Percentiles rank a stretch among this genome's conserved stretches.
phyloP scores from a whole-genome alignment of 2,113 vertebrate genomes.

The Seriola rivoliana region DNA sequence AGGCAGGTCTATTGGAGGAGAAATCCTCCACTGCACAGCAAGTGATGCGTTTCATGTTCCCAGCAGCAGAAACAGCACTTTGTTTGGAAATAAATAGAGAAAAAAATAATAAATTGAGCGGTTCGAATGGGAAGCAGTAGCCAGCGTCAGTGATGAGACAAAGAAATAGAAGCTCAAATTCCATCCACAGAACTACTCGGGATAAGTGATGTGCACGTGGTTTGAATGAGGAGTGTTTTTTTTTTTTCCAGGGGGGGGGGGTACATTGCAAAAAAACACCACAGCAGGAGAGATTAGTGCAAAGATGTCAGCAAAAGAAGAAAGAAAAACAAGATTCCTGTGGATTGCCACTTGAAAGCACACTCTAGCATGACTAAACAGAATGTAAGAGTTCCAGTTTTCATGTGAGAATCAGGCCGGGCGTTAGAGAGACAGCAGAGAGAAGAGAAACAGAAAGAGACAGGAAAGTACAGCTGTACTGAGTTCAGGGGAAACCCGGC shows the following conservation, averaged over 20 bases:
- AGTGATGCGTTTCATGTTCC: conserved; percentile 59
- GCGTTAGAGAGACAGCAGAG: neutral
- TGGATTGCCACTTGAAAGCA: conserved; percentile 43
- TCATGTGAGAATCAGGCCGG: conserved; percentile 39
- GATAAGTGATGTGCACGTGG: neutral
- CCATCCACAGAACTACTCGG: neutral
- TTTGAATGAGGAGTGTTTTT: conserved; percentile 33
- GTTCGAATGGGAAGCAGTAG: neutral
- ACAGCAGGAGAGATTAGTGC: conserved; percentile 17
- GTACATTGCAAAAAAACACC: neutral
- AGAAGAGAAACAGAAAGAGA: conserved; percentile 29
- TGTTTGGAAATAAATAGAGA: conserved; percentile 43
- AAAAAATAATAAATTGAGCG: neutral
- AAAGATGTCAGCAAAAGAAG: conserved; percentile 37
- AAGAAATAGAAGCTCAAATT: conserved; percentile 12
- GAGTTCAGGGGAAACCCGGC: conserved; percentile 46
- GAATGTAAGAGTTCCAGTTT: conserved; percentile 29
- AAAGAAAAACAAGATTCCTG: conserved; percentile 57
- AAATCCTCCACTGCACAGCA: conserved; percentile 42
- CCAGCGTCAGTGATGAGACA: neutral
- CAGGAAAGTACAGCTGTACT: conserved; percentile 2
- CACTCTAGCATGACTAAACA: conserved; percentile 33
- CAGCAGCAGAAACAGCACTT: conserved; percentile 35
- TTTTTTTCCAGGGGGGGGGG: neutral
- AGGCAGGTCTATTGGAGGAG: conserved; percentile 40